Percentiles rank a stretch among this genome's conserved stretches.
Evolutionary conservation across 2,888 invertebrate genomes (phyloP).

Genomic region (Chalcis sispes): DNA sequence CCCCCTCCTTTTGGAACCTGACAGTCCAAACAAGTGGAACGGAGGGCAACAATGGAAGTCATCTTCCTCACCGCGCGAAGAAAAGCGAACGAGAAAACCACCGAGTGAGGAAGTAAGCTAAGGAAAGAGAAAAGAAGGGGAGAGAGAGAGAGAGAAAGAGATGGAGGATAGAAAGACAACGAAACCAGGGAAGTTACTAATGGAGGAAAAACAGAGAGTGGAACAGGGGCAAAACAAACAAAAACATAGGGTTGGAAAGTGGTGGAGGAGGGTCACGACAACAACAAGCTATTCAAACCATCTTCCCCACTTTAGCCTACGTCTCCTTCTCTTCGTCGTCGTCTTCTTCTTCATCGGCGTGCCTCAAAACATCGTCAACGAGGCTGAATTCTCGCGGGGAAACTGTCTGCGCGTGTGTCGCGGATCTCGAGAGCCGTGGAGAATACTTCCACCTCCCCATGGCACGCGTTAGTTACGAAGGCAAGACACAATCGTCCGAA

Average conservation of each 20-base stretch:
- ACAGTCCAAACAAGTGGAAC: conserved; percentile 43
- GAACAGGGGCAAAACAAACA: conserved; percentile 5
- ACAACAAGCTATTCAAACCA: conserved; percentile 8
- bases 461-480: too few relatives aligned
- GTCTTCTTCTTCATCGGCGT: too few relatives aligned
- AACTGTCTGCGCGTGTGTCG: too few relatives aligned
- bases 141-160: too few relatives aligned
- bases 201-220: conserved; percentile 46
- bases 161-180: not conserved
- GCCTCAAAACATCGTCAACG: too few relatives aligned
- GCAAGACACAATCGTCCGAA: too few relatives aligned
- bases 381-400: too few relatives aligned
- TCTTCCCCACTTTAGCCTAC: not conserved
- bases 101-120: not conserved
- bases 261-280: conserved; percentile 21
- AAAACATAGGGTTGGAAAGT: not conserved
- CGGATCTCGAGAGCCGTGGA: too few relatives aligned
- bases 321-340: not conserved
- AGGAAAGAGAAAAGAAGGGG: not conserved
- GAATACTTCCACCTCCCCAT: too few relatives aligned
- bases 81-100: conserved; percentile 12
- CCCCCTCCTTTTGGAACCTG: not conserved
- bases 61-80: conserved; percentile 15
- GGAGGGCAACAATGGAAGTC: conserved; percentile 39
- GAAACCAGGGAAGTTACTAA: conserved; percentile 27